Percentiles rank a stretch among this genome's conserved stretches.
Evolutionary conservation across 37 sponge, comb jelly and placozoan genomes (phyloP).

Genomic region (Tethya wilhelma): DNA sequence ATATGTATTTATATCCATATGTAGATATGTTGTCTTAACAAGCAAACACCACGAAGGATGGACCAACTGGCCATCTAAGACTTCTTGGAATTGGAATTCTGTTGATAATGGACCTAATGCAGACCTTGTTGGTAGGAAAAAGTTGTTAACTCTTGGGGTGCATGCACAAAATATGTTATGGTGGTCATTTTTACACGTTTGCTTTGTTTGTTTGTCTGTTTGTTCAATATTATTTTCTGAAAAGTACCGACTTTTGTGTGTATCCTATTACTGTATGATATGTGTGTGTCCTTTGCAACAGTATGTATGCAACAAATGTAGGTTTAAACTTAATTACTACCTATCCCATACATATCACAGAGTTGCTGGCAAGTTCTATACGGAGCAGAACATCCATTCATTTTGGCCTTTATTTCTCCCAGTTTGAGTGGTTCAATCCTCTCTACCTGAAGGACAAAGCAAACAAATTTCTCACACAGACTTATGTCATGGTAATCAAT

Average conservation of each 20-base stretch:
- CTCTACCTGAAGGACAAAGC: slow-evolving; percentile 69
- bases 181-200: no score
- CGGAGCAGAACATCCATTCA: slow-evolving; percentile 48
- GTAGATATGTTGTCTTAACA: slow-evolving; percentile 72
- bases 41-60: slow-evolving; percentile 78
- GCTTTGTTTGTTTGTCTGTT: no score
- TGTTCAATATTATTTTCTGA: no score
- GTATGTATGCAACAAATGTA: no score
- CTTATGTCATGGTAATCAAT: slow-evolving; percentile 56
- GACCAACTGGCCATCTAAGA: slow-evolving; percentile 57
- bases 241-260: no score
- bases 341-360: no score
- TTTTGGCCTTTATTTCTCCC: slow-evolving; percentile 80
- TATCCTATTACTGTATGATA: no score
- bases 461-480: slow-evolving; percentile 49
- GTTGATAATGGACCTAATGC: slow-evolving; percentile 63
- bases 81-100: slow-evolving; percentile 79
- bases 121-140: slow-evolving; percentile 66
- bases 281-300: no score
- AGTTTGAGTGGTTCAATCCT: slow-evolving; percentile 84
- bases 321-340: no score
- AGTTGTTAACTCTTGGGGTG: no score
- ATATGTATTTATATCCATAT: no score
- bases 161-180: no score
- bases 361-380: slow-evolving; percentile 62